Percentiles rank a stretch among this genome's conserved stretches.
phyloP scores from a whole-genome alignment of 2,113 vertebrate species.

The Benitochromis conjunctus region DNA sequence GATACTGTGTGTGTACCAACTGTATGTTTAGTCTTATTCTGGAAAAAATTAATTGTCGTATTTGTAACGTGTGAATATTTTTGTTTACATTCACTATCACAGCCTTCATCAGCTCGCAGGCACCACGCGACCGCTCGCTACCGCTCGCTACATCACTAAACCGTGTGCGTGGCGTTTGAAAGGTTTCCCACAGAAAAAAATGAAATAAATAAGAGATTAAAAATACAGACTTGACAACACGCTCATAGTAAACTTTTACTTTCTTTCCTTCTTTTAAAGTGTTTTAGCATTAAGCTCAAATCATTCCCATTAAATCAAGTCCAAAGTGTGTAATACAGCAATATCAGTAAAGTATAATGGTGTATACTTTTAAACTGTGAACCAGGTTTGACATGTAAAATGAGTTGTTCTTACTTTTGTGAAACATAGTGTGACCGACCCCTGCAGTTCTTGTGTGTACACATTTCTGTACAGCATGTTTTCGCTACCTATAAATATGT shows the following conservation, averaged over 20 bases:
- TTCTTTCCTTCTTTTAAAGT: not conserved
- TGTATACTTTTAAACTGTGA: slow-evolving; percentile 38
- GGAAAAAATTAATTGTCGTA: not conserved
- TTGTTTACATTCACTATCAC: not conserved
- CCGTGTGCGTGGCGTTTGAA: not conserved
- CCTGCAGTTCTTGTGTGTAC: not conserved
- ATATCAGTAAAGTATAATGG: slow-evolving; percentile 28
- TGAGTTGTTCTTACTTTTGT: not conserved
- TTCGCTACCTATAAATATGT: not conserved
- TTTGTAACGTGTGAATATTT: not conserved
- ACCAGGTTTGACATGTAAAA: not conserved
- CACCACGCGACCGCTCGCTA: not conserved
- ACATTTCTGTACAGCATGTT: slow-evolving; percentile 4
- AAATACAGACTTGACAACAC: not conserved
- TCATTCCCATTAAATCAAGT: slow-evolving; percentile 3
- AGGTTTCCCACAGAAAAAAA: not conserved
- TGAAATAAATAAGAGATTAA: not conserved
- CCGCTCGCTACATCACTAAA: not conserved
- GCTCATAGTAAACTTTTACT: not conserved
- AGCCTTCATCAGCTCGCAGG: not conserved
- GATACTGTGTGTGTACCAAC: not conserved
- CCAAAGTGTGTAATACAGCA: slow-evolving; percentile 51
- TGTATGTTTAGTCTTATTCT: not conserved
- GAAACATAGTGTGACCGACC: not conserved
- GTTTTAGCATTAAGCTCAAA: not conserved